Evolutionary conservation across 1,140 invertebrate genomes (phyloP).

Genomic region (Lasioglossum albipes): DNA sequence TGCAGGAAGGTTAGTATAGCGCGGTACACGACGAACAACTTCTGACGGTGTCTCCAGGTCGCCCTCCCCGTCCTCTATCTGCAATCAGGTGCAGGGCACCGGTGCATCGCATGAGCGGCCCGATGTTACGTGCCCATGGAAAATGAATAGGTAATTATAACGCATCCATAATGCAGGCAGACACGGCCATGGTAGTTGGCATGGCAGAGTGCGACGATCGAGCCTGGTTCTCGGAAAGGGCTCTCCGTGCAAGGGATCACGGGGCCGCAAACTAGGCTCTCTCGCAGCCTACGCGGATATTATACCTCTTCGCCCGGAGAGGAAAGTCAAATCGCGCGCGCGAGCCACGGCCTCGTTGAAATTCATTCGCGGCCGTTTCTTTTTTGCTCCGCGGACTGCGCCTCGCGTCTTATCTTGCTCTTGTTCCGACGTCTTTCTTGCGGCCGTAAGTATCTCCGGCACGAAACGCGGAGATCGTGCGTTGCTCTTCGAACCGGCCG

Average conservation of each 20-base stretch:
- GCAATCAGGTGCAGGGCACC: conserved; percentile 69
- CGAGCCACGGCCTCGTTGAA: conserved; percentile 21
- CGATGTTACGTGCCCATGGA: conserved; percentile 70
- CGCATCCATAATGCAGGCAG: conserved; percentile 68
- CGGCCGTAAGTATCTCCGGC: conserved; percentile 21
- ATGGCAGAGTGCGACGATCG: conserved; percentile 14
- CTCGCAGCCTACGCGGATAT: conserved; percentile 10
- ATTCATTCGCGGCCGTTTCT: conserved; percentile 37
- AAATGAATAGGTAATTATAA: conserved; percentile 75
- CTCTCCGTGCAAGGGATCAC: background rate
- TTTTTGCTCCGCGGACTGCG: background rate
- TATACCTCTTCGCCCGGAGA: background rate
- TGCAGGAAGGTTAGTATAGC: background rate
- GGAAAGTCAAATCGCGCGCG: conserved; percentile 22
- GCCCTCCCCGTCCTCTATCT: conserved; percentile 43
- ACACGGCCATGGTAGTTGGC: conserved; percentile 42
- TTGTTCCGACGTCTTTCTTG: background rate
- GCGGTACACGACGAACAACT: background rate
- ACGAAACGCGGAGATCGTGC: conserved; percentile 24
- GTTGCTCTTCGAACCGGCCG: background rate
- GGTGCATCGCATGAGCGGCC: conserved; percentile 59
- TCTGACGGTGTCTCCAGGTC: background rate
- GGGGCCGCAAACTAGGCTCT: conserved; percentile 6
- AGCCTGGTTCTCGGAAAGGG: conserved; percentile 44
- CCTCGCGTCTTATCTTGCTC: background rate